Evolutionary conservation across 1,140 invertebrate genomes (phyloP).

Genomic region (Sycophila sp.): DNA sequence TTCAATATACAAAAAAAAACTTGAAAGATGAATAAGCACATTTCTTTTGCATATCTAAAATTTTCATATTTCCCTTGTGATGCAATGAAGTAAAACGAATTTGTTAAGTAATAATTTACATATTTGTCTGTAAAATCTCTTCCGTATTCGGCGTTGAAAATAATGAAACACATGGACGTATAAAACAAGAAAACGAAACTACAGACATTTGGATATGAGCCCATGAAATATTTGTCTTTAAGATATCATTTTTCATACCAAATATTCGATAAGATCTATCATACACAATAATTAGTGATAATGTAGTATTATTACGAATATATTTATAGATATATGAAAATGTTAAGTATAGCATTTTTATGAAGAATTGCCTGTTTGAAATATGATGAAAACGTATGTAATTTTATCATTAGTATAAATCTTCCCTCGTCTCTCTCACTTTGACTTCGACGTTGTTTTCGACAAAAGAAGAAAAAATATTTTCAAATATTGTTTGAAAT

Average conservation of each 20-base stretch:
- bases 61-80: not conserved
- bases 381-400: constrained; percentile 36
- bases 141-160: not conserved
- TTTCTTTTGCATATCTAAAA: constrained; percentile 12
- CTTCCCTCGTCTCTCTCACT: constrained; percentile 30
- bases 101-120: not conserved
- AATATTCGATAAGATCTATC: constrained; percentile 45
- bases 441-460: constrained; percentile 2
- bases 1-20: constrained; percentile 4
- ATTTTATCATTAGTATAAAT: constrained; percentile 29
- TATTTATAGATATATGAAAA: constrained; percentile 50
- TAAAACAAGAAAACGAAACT: constrained; percentile 8
- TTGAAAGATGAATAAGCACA: not conserved
- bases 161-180: constrained; percentile 4
- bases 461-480: constrained; percentile 21
- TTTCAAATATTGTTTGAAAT: constrained; percentile 34
- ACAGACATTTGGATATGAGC: constrained; percentile 1
- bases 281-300: constrained; percentile 55
- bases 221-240: constrained; percentile 36
- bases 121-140: not conserved
- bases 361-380: constrained; percentile 42
- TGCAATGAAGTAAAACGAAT: not conserved
- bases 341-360: constrained; percentile 54
- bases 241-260: constrained; percentile 49
- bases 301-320: constrained; percentile 49